Evolutionary conservation across 1,140 invertebrate species (phyloP), one percentile per base, ranked within the genome.

Genomic region (Metaphire vulgaris): DNA sequence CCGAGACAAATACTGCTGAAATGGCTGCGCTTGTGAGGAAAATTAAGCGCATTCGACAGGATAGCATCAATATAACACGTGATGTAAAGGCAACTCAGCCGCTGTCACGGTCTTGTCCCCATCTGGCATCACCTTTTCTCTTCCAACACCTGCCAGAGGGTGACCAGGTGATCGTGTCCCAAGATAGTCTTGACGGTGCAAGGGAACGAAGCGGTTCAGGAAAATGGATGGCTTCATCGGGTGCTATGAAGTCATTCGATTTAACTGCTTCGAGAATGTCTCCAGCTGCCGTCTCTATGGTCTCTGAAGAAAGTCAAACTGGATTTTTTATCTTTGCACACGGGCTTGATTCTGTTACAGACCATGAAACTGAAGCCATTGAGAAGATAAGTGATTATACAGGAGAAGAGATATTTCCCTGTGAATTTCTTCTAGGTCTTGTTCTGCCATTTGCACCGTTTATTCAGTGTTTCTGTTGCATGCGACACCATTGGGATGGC

Each of bases 21-120:
- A 56, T 92, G 81, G 85, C 87, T 72, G 87, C 90, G 80, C 89
- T 92, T 80, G 89, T 89, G 67, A 88, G 89, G 77, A 88, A 89
- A 69, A 88, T 92, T 26, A 89, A 88, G 77, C 80, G 89, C 26
- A 85, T 90, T n/a, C 86, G 90, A 21, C 88, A 85, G 81, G 88
- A 90, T 82, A 92, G 90, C 76, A 79, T 84, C 88, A 91, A 72
- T 89, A 88, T 81, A 84, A 67, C 71, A 82, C 32, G 82, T 83
- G 41, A 28, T 79, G 79, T 41, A 72, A 79, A 65, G 71, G 75
- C 33, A 41, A 69, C 33, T 81, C 81, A 74, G 68, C 31, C 83
- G 89, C 74, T 87, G 41, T 56, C 89, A 26, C 88, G 87, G 78
- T 91, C 90, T n/a, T 91, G 90, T 80, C 89, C 90, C 0, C 89